Evolutionary conservation across 1,140 invertebrate genomes (phyloP), one percentile per base, ranked within the genome.

Genomic region (Sesamia nonagrioides): DNA sequence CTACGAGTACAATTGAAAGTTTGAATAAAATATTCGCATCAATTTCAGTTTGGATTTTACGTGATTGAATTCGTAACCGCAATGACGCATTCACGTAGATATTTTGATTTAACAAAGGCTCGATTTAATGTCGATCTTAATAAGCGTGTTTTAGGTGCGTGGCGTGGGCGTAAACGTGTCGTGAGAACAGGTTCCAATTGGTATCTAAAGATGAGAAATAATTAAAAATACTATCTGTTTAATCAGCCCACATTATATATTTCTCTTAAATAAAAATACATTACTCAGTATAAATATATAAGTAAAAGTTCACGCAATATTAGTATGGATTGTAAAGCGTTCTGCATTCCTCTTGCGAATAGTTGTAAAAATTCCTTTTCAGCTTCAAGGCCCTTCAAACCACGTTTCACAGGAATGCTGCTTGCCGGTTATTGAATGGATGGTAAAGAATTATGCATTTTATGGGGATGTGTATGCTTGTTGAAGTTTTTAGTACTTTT

Each of bases 21-120:
- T 17, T 66, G 11, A 42, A 45, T 66, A 66, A 66, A 66, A 61
- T 45, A 21, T 45, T 66, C 17, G 6, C 11, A 42, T 66, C 61
- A 66, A 63, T 21, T 66, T 60, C 13, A 27, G 58, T 60, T 45
- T 13, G 17, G 21, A 45, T 66, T 27, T 45, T 15, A 42, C 40
- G 37, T 66, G 61, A 66, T 66, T 66, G 45, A 66, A 66, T 66
- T 66, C 8, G 61, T 17, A 66, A 45, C 61, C 61, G 61, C 61
- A 45, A 17, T 17, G 15, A 45, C 21, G 37, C 61, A 13, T 40
- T 66, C 17, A 37, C 15, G 37, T 66, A n/a, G n/a, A n/a, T n/a
- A n/a, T 42, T 66, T 42, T 42, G 40, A 66, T 66, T 60, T 45
- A 17, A 66, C 61, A 42, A 66, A 33, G 27, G 17, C 37, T 42